These are phyloP conservation scores for Chiloscyllium punctatum DNA, from an alignment of 2,797 vertebrate species.

Conservation along the genomic window DNA sequence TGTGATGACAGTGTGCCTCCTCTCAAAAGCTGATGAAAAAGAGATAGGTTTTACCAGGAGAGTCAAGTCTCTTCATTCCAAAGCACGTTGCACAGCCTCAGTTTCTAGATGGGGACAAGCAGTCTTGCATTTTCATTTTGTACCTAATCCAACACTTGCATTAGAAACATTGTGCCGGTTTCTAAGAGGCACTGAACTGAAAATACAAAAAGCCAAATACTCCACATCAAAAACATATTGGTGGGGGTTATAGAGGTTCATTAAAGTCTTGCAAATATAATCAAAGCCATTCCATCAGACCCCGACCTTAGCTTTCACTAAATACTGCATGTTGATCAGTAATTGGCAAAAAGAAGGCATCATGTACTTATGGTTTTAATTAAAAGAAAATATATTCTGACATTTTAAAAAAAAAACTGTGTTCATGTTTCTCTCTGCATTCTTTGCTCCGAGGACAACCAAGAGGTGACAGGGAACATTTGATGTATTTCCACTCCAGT, in stretches of 20 bases:
- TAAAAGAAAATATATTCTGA: neutral
- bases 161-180: neutral
- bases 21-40: neutral
- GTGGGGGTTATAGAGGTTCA: neutral
- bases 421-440: neutral
- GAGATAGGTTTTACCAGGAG: neutral
- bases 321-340: neutral
- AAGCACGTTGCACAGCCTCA: neutral
- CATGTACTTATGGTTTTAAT: neutral
- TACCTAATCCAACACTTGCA: neutral
- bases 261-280: neutral
- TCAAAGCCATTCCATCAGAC: neutral
- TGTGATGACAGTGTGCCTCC: slow-evolving; percentile 23
- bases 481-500: neutral
- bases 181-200: neutral
- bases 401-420: neutral
- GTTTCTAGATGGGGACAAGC: neutral
- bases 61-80: neutral
- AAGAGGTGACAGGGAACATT: neutral
- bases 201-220: neutral
- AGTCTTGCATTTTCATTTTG: neutral
- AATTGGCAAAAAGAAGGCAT: neutral
- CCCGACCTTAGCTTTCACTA: neutral
- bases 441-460: neutral
- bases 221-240: neutral